phyloP scores from a whole-genome alignment of 2,797 vertebrate genomes.

The Sciurus vulgaris region DNA sequence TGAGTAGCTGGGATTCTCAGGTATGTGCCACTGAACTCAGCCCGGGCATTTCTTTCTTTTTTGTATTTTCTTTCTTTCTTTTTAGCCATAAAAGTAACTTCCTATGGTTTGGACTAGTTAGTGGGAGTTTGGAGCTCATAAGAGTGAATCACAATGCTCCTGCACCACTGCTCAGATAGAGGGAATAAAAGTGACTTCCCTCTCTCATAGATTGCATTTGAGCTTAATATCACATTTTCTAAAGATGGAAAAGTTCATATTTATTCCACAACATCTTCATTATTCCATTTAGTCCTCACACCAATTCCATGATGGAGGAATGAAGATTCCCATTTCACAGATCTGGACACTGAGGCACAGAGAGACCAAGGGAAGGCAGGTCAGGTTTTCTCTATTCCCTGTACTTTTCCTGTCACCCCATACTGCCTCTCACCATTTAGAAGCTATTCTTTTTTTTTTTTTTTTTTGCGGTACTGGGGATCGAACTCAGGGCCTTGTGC shows the following conservation, averaged over 20 bases:
- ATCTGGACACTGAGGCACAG: neutral
- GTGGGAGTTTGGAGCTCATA: neutral
- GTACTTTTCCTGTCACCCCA: fast-evolving
- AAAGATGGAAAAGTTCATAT: neutral
- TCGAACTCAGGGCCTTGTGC: no score
- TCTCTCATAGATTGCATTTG: neutral
- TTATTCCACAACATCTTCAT: neutral
- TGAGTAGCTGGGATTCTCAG: neutral
- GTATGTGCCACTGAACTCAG: neutral
- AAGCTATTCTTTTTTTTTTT: neutral
- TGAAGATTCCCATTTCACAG: neutral
- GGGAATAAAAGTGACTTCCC: neutral
- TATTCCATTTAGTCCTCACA: neutral
- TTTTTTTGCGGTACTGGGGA: no score
- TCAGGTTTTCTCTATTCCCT: neutral
- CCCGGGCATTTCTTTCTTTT: neutral
- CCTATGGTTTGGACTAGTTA: neutral
- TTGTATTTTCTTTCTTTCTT: neutral
- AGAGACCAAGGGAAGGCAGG: neutral
- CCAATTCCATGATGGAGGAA: neutral
- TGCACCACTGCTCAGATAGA: neutral
- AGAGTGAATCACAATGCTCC: neutral
- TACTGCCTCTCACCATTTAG: neutral
- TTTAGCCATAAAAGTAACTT: slow-evolving; percentile 23
- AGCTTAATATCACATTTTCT: neutral